A percentile compares a stretch with the other conserved stretches of the same genome.
These are phyloP conservation scores for Tetheella fluctuosa DNA, from an alignment of 2,888 invertebrate species.

Conservation along the genomic window DNA sequence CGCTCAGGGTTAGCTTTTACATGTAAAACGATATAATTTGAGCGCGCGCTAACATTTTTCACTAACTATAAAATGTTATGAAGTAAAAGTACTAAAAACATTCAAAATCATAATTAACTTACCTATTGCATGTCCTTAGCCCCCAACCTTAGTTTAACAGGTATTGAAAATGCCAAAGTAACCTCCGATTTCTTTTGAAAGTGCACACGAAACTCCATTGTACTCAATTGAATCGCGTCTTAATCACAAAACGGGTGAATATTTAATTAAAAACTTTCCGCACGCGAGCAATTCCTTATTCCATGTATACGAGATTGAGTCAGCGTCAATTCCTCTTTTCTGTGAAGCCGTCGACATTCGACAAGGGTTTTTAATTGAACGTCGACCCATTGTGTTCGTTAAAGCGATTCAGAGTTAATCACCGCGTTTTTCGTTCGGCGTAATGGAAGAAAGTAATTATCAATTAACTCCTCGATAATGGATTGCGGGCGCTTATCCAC, in stretches of 20 bases:
- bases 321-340: conserved; percentile 75
- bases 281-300: conserved; percentile 82
- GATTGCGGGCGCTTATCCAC: conserved; percentile 79
- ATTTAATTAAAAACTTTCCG: conserved; percentile 83
- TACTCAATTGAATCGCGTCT: conserved; percentile 76
- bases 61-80: background rate
- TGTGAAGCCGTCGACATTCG: conserved; percentile 76
- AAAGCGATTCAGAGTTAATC: conserved; percentile 82
- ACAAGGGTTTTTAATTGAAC: conserved; percentile 83
- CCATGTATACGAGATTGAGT: conserved; percentile 81
- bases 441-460: conserved; percentile 84
- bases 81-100: background rate
- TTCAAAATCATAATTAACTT: conserved; percentile 1
- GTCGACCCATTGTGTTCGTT: conserved; percentile 80
- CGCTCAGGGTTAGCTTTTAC: conserved; percentile 40
- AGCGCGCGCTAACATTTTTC: conserved; percentile 9
- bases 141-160: conserved; percentile 34
- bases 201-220: conserved; percentile 67
- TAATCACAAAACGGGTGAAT: conserved; percentile 82
- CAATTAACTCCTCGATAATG: conserved; percentile 82
- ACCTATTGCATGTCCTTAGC: background rate
- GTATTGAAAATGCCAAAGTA: conserved; percentile 53
- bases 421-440: conserved; percentile 78
- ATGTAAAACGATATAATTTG: conserved; percentile 28
- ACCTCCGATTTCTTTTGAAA: conserved; percentile 68